Base-by-base conservation (phyloP, 2,888 invertebrate species). In the Muscina levida region DNA sequence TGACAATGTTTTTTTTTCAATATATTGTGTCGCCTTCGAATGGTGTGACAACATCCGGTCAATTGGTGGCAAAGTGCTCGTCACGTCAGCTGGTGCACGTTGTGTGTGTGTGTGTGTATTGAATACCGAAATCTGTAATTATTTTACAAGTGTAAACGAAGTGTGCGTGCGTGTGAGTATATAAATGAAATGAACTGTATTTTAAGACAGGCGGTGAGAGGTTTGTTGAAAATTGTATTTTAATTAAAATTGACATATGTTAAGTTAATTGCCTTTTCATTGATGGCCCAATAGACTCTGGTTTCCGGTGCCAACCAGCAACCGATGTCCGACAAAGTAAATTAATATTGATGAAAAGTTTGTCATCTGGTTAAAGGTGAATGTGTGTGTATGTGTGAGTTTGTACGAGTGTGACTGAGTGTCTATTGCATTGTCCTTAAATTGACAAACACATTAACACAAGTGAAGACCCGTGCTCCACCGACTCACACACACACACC, bases 241-340 rank as follows among this genome's bases (percentile, higher is more conserved):
- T 73, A 66, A 73, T 66, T 66, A 37, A 66, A 57, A 73, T 57
- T 73, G 56, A 67, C 67, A 56, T 73, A 22, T 73, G 46, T 66
- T 67, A 26, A 67, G 22, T 67, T 73, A 67, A 73, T 57, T 57
- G 56, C 56, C 37, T 56, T 62, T 57, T 57, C 31, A 57, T 17
- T 73, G 48, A 59, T 72, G 42, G 31, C 31, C 13, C 13, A 26
- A 26, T 56, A 26, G 53, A 3, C 42, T 42, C 22, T 39, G 10
- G 2, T 5, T 17, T 15, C 11, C 39, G 15, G 62, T 22, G 1
- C 39, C 13, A 5, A 13, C 11, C 19, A 11, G 17, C 11, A 26
- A 13, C 26, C 1, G 59, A 31, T 59, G 39, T 11, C 39, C 22
- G 53, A 15, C 42, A 13, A 15, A 56, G 37, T 22, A 51, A 37